These are phyloP conservation scores for Brachionus asplanchnoidis DNA, from an alignment of 1,140 invertebrate species.

Conservation along the genomic window DNA sequence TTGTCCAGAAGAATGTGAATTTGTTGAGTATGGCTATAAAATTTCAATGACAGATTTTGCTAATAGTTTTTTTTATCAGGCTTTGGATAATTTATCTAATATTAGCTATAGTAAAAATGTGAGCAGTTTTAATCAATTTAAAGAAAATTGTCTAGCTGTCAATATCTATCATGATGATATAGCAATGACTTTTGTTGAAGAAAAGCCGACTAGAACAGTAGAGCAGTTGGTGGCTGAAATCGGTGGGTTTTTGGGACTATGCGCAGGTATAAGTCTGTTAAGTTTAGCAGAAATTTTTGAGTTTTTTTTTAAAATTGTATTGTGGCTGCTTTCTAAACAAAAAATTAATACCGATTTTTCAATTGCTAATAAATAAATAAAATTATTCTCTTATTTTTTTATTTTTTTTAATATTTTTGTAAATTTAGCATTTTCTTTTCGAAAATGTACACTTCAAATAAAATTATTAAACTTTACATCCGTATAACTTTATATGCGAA, in stretches of 20 bases:
- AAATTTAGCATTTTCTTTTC: too few species aligned
- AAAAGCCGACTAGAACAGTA: neutral
- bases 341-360: neutral
- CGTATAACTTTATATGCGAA: too few species aligned
- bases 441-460: too few species aligned
- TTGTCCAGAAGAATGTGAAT: slow-evolving; percentile 21
- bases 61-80: neutral
- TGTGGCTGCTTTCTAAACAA: neutral
- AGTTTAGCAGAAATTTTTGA: neutral
- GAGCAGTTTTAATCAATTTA: neutral
- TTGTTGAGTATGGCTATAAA: neutral
- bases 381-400: neutral
- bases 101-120: neutral
- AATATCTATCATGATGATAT: neutral
- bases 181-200: neutral
- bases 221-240: neutral
- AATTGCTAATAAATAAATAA: neutral
- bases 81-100: neutral
- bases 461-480: too few species aligned
- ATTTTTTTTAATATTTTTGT: too few species aligned
- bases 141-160: neutral
- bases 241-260: neutral
- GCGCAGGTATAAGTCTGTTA: neutral
- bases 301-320: neutral
- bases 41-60: neutral